Base-by-base conservation (phyloP, 2,888 invertebrate genomes). In the Xylophagus ater region DNA sequence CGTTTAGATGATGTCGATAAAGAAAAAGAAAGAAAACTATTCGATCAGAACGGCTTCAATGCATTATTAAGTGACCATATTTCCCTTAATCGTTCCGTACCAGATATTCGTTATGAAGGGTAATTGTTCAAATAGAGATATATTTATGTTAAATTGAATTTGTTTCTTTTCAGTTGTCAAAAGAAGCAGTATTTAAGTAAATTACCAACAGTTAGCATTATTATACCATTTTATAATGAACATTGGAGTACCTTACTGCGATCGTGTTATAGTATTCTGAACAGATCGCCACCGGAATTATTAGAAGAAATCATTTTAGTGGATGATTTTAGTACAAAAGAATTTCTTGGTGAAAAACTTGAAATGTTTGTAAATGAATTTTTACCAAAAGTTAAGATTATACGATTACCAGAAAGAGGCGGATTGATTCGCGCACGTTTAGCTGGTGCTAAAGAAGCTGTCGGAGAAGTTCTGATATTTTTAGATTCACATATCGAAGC, bases 221-320 rank as follows among this genome's bases (percentile, higher is more conserved):
- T 94, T 37, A 81, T 94, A 15, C 92, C 93, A 2, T 93, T 92
- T 59, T 89, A 88, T 62, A 89, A 94, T 55, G 93, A 94, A 58
- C 90, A 93, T 59, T 86, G 84, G 72, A 80, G 79, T 29, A 89
- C 90, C 0, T 63, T 94, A 34, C 62, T 92, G n/a, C 68, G 83
- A 50, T 87, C 80, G 31, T 81, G 74, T n/a, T 70, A 75, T 59
- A 87, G 85, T 56, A 28, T 28, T 28, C 58, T 92, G 4, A 78
- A 83, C 55, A 72, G 92, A 37, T 86, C 90, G 1, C 93, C 93
- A 0, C 52, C 67, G 1, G 72, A 78, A 51, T 66, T 93, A 17
- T 66, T 94, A 1, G 74, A 80, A 50, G 90, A 94, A 66, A 74
- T 94, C 17, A 81, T 93, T 53, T 67, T 94, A 36, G 92, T 92